These are phyloP conservation scores for Epirrhoe alternata DNA, from an alignment of 2,888 invertebrate genomes.

Conservation along the genomic window DNA sequence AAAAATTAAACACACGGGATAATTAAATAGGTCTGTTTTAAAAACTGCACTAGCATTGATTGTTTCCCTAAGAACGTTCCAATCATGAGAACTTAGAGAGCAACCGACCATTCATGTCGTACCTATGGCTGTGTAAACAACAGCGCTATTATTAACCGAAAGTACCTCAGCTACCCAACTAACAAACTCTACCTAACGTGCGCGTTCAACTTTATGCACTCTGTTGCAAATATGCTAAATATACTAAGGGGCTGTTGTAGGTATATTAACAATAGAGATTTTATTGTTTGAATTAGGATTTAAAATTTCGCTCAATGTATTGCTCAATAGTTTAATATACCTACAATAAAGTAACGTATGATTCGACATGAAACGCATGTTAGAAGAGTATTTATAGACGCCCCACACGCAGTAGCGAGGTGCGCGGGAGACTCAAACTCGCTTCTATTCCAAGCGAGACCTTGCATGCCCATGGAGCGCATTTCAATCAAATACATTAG, in stretches of 20 bases:
- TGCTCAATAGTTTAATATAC: constrained; percentile 50
- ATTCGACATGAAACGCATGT: constrained; percentile 67
- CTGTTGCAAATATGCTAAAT: constrained; percentile 38
- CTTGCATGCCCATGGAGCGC: constrained; percentile 63
- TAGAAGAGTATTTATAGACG: constrained; percentile 77
- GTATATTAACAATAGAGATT: constrained; percentile 29
- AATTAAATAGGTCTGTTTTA: constrained; percentile 18
- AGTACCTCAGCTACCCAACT: constrained; percentile 14
- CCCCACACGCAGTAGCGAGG: constrained; percentile 79
- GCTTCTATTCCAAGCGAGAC: constrained; percentile 78
- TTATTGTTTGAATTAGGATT: constrained; percentile 35
- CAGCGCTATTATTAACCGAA: constrained; percentile 42
- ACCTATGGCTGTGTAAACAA: constrained; percentile 40
- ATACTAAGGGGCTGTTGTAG: constrained; percentile 26
- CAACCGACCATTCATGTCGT: constrained; percentile 60
- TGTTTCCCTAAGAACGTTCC: constrained; percentile 75
- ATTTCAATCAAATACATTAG: constrained; percentile 39
- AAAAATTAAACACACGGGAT: constrained; percentile 7
- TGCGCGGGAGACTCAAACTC: constrained; percentile 75
- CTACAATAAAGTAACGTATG: constrained; percentile 52
- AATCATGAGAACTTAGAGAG: constrained; percentile 71
- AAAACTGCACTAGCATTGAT: constrained; percentile 65
- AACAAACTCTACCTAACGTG: constrained; percentile 25
- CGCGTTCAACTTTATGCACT: constrained; percentile 33
- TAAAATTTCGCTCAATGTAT: constrained; percentile 44